phyloP scores from a whole-genome alignment of 2,888 invertebrate species.

The Camptogramma bilineatum region DNA sequence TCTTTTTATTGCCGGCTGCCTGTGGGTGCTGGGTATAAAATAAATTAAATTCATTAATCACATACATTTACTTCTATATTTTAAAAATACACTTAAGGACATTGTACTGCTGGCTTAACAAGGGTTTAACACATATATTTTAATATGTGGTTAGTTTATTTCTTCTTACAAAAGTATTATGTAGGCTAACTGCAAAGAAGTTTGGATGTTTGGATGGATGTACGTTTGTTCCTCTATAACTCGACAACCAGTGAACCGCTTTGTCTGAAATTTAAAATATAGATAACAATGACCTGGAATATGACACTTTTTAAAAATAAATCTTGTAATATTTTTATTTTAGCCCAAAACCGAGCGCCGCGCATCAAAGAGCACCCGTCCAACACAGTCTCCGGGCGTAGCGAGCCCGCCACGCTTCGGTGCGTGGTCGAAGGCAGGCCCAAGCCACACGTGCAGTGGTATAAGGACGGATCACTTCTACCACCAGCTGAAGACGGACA shows the following conservation, averaged over 20 bases:
- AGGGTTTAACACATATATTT: no score
- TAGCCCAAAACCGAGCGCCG: constrained; percentile 95
- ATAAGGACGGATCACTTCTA: constrained; percentile 93
- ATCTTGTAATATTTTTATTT: no score
- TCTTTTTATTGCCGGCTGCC: constrained; percentile 46
- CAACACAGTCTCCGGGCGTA: constrained; percentile 97
- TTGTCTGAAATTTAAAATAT: no score
- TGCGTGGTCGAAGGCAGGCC: constrained; percentile 98
- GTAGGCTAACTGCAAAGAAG: no score
- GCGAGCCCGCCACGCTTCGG: constrained; percentile 98
- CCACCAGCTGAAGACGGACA: constrained; percentile 94
- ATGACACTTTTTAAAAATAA: no score
- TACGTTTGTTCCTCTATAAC: no score
- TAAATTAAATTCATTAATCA: constrained; percentile 32
- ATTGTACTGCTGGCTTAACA: no score
- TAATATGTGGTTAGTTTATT: no score
- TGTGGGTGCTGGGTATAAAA: constrained; percentile 41
- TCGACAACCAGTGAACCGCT: no score
- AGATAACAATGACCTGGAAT: no score
- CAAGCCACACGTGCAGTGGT: constrained; percentile 97
- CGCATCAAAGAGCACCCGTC: constrained; percentile 98
- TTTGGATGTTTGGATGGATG: no score
- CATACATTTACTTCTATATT: background rate
- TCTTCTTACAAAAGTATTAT: no score
- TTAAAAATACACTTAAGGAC: background rate